Base-by-base conservation (phyloP, 1,140 invertebrate genomes). In the Steinernema feltiae region DNA sequence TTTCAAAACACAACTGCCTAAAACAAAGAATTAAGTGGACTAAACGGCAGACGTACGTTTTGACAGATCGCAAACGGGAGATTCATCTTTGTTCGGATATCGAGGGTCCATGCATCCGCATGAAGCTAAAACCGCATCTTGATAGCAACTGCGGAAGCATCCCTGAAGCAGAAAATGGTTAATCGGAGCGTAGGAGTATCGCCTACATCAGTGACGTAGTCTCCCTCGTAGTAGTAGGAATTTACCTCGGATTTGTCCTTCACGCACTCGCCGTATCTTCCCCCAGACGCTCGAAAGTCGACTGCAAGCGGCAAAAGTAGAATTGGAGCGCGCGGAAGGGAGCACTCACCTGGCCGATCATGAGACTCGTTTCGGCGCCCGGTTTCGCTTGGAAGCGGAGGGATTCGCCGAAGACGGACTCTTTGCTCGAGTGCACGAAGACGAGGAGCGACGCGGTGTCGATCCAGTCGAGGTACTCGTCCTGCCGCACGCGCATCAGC, bases 101-200 rank as follows among this genome's bases (percentile, higher is more conserved):
- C 79, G 24, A 1, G 79, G 77, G 30, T 80, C 79, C 76, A 80
- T 80, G 48, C 79, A 80, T 17, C 32, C 69, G 32, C 78, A 79
- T 1, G 48, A 53, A 17, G 41, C 1, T n/a, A 32, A 32, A 2
- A 80, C 72, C 32, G 24, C 69, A 31, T 80, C 77, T 46, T 80
- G 79, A 46, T 80, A 80, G 70, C 79, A 80, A 0, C 73, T 71
- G 0, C 79, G 77, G 12, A 80, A 70, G 30, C 79, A 80, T 1
- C 79, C 79, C 77, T 79, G 63, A 17, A 70, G 70, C n/a, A 7
- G 41, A 46, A 15, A n/a, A 21, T 63, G 24, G 12, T n/a, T n/a
- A 21, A 27, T 3, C 7, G 2, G 24, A 15, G 15, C 7, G 53
- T 15, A 17, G 12, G 12, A 21, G 15, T 3, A 63, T 15, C 12